phyloP scores from a whole-genome alignment of 2,888 invertebrate genomes.

The Leptura quadrifasciata region DNA sequence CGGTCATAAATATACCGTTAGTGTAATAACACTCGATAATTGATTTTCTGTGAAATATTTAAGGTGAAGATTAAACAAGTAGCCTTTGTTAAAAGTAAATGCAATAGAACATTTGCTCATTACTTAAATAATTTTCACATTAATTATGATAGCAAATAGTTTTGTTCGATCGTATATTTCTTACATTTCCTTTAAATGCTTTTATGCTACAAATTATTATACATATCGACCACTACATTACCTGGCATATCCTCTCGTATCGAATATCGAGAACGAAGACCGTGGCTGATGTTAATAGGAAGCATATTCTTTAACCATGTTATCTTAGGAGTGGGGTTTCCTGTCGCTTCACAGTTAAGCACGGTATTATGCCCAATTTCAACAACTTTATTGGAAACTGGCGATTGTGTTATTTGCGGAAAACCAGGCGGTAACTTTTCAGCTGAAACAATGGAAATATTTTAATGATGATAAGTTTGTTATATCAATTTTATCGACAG shows the following conservation, averaged over 20 bases:
- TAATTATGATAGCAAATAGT: no score
- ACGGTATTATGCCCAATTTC: constrained; percentile 95
- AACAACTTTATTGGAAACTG: constrained; percentile 94
- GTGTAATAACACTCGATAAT: no score
- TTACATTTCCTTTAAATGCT: no score
- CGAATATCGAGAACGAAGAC: constrained; percentile 90
- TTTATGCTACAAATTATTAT: constrained; percentile 37
- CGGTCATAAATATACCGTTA: no score
- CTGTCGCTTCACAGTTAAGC: constrained; percentile 91
- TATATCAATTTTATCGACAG: neutral
- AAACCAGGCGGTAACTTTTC: constrained; percentile 94
- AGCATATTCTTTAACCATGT: constrained; percentile 96
- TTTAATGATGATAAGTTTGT: neutral
- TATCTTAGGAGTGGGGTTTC: constrained; percentile 88
- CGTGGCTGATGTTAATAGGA: constrained; percentile 88
- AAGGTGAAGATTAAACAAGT: no score
- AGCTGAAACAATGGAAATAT: constrained; percentile 76
- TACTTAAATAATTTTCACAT: no score
- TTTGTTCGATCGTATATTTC: no score
- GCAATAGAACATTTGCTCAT: no score
- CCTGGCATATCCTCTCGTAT: constrained; percentile 88
- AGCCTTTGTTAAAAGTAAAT: no score
- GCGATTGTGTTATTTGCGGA: constrained; percentile 91
- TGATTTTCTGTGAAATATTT: no score
- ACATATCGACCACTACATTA: constrained; percentile 64